These are phyloP conservation scores for Neodiprion lecontei DNA, from an alignment of 1,140 invertebrate genomes.

Conservation along the genomic window DNA sequence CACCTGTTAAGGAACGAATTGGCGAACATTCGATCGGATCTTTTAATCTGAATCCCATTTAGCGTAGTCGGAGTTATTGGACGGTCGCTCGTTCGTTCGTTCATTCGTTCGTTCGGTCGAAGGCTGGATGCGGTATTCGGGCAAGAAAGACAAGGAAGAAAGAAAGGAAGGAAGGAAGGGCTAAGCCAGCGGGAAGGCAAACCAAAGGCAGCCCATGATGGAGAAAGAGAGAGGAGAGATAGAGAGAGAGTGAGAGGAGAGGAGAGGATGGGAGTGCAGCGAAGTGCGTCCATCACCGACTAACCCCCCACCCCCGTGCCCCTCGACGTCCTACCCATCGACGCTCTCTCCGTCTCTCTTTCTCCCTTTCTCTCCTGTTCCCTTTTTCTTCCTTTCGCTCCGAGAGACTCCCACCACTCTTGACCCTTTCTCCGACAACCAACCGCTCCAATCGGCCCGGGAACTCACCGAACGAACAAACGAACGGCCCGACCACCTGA, in stretches of 20 bases:
- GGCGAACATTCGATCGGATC: constrained; percentile 22
- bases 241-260: background rate
- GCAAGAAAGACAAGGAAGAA: no score
- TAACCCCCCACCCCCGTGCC: constrained; percentile 30
- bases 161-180: background rate
- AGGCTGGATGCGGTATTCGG: no score
- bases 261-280: constrained; percentile 27
- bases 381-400: background rate
- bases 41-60: constrained; percentile 34
- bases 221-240: background rate
- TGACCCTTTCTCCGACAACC: constrained; percentile 3
- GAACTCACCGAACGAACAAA: background rate
- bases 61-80: constrained; percentile 39
- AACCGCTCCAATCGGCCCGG: constrained; percentile 3
- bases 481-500: background rate
- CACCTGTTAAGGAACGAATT: constrained; percentile 6
- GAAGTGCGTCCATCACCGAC: constrained; percentile 53
- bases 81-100: constrained; percentile 34
- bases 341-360: constrained; percentile 34
- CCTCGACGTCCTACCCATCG: constrained; percentile 23
- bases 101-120: no score
- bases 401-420: background rate
- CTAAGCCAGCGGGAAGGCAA: background rate
- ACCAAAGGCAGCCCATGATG: no score
- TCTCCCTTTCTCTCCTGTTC: constrained; percentile 11